Percentiles rank a stretch among this genome's conserved stretches.
Conservation (phyloP, 2,888 invertebrate species). For the Hypselothyrea guttata region DNA sequence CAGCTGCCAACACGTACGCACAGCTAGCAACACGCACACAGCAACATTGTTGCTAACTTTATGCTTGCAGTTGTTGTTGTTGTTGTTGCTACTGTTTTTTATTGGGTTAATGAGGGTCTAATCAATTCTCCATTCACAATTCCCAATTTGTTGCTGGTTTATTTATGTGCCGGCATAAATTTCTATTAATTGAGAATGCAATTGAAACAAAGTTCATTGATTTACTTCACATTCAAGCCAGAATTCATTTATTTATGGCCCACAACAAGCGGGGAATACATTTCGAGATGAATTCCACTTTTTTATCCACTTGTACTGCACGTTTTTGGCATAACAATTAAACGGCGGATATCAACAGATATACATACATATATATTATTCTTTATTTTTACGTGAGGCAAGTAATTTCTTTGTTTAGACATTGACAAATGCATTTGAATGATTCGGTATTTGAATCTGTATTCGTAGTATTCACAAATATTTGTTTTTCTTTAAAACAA, state of each 20-base stretch:
- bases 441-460: constrained; percentile 28
- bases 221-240: constrained; percentile 62
- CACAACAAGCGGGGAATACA: constrained; percentile 40
- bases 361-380: too few species aligned
- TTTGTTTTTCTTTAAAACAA: constrained; percentile 62
- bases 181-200: constrained; percentile 66
- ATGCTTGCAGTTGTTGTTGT: constrained; percentile 29
- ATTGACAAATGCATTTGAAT: constrained; percentile 57
- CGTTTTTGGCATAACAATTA: constrained; percentile 70
- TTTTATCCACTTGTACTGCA: constrained; percentile 32
- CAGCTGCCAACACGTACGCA: too few species aligned
- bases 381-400: constrained; percentile 22
- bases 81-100: constrained; percentile 37
- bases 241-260: constrained; percentile 60
- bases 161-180: constrained; percentile 62
- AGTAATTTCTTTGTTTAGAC: constrained; percentile 33
- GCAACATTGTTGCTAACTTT: constrained; percentile 51
- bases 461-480: constrained; percentile 62
- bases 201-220: constrained; percentile 53
- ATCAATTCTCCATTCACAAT: constrained; percentile 58
- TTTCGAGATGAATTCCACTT: constrained; percentile 27
- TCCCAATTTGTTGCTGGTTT: constrained; percentile 10
- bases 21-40: too few species aligned
- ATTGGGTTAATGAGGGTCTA: constrained; percentile 48
- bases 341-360: constrained; percentile 40